Base-by-base conservation (phyloP, 2,113 vertebrate species). In the Petromus typicus region DNA sequence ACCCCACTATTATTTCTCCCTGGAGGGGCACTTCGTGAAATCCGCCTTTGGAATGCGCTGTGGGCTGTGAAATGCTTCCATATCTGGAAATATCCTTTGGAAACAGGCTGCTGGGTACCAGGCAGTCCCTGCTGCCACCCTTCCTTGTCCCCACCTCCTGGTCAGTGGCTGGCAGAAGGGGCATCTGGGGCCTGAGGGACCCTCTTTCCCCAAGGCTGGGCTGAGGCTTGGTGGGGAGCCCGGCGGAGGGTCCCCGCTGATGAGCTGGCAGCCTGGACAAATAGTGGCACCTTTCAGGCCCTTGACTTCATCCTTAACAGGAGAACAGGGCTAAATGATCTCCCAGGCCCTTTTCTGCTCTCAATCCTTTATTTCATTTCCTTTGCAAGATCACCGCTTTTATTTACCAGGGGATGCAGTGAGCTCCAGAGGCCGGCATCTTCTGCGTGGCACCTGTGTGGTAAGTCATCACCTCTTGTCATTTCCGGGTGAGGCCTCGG, bases 371-470 rank as follows among this genome's bases (percentile, higher is more conserved):
- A 32, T 45, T 93, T 34, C 23, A 13, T 69, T 76, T 71, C 86
- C 40, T 87, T 76, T 69, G n/a, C 7, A 3, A 3, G 30, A 1
- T 48, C 1, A 2, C 34, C 40, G 34, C 69, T 63, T 83, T 51
- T 51, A 13, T 7, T 43, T 17, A 7, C 1, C 10, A 17, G 63
- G 40, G 56, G 30, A 27, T 1, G 3, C 16, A 1, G 11, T 6
- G 27, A 32, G 1, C 20, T 1, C 59, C 2, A 2, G 61, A 34
- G 17, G 63, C 59, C 20, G 12, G 0, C 0, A 2, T 3, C 45
- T 9, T 27, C 59, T 30, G 18, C 1, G 37, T 1, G 2, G 23
- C 34, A 13, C 8, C 48, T 6, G 11, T 56, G 82, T 34, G 59
- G 27, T 16, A 57, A 67, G 37, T 27, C 2, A 3, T 22, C 20